Base-by-base conservation (phyloP, 2,888 invertebrate genomes). In the Standfussiana lucernea region DNA sequence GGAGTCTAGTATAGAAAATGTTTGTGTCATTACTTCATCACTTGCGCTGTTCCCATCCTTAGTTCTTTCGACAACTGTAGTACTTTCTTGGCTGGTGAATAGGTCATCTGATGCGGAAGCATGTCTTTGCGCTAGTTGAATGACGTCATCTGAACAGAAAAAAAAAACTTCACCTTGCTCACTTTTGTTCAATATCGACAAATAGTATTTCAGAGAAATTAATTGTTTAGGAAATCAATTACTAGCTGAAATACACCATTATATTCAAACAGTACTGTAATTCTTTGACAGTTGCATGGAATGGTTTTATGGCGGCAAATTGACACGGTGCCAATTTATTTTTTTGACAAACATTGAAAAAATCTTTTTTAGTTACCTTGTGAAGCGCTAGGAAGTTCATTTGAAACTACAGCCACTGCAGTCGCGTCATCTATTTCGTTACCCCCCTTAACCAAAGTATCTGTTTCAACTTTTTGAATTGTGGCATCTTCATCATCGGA, bases 401-500 rank as follows among this genome's bases (percentile, higher is more conserved):
- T 89, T 50, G 69, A 70, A 47, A 72, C 71, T 13, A 15, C 40
- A 47, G 64, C 73, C 70, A 56, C 75, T 50, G 81, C 69, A 35
- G 81, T 77, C 40, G 79, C 72, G 40, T 80, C 47, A 75, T 75
- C 72, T 32, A 56, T 68, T 64, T 62, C 64, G 37, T 45, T 83
- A 28, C 18, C 64, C 13, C 77, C 75, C 42, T 70, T 70, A 10
- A 35, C 50, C 24, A 66, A 62, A 28, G 40, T 42, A 40, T 71
- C 50, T 5, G 28, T 40, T 65, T 74, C 74, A 59, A 40, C 76
- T 45, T 75, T 24, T 80, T 84, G 85, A 11, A 68, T 64, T 32
- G 50, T 50, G 40, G 11, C 10, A 37, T 90, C 90, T 85, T 96
- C 96, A 83, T 96, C 96, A 89, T 96, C 96, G 2, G 96, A 96